Percentiles rank a stretch among this genome's conserved stretches.
Evolutionary conservation across 2,888 invertebrate genomes (phyloP).

Genomic region (Tenthredo scrophulariae): DNA sequence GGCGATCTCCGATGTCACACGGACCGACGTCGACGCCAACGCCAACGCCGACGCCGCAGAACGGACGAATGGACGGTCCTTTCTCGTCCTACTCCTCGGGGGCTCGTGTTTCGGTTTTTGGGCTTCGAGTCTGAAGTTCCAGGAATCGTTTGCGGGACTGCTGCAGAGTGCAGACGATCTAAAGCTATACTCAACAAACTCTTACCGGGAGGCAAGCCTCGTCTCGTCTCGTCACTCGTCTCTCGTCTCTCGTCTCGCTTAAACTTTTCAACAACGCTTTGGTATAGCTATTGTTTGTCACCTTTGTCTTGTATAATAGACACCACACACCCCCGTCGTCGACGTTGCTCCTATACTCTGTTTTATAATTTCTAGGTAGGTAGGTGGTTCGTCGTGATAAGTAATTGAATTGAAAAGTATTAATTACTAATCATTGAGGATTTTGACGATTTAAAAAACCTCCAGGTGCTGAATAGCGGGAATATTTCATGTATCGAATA

Average conservation of each 20-base stretch:
- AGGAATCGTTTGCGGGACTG: slow-evolving; percentile 66
- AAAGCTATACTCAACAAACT: slow-evolving; percentile 6
- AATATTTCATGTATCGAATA: not conserved
- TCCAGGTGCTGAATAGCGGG: not conserved
- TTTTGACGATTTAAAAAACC: not conserved
- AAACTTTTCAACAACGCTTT: slow-evolving; percentile 30
- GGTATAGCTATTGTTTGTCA: slow-evolving; percentile 29
- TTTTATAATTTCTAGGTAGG: not conserved
- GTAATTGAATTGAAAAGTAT: slow-evolving; percentile 43
- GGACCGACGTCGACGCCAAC: slow-evolving; percentile 60
- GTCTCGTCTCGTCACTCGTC: not conserved
- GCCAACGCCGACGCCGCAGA: slow-evolving; percentile 42
- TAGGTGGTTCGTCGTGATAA: not conserved
- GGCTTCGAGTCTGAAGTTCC: slow-evolving; percentile 70
- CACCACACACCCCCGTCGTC: slow-evolving; percentile 7
- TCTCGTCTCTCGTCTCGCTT: not conserved
- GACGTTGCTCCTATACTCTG: not conserved
- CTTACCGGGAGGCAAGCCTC: not conserved
- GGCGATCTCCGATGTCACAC: slow-evolving; percentile 74
- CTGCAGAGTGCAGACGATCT: not conserved
- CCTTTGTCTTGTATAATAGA: slow-evolving; percentile 37
- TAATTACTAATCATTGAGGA: not conserved
- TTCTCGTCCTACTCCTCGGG: slow-evolving; percentile 59
- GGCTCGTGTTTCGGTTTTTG: slow-evolving; percentile 74
- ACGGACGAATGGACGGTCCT: slow-evolving; percentile 1